A percentile compares a stretch with the other conserved stretches of the same genome.
phyloP scores from a whole-genome alignment of 2,888 invertebrate genomes.

The Erebia aethiops region DNA sequence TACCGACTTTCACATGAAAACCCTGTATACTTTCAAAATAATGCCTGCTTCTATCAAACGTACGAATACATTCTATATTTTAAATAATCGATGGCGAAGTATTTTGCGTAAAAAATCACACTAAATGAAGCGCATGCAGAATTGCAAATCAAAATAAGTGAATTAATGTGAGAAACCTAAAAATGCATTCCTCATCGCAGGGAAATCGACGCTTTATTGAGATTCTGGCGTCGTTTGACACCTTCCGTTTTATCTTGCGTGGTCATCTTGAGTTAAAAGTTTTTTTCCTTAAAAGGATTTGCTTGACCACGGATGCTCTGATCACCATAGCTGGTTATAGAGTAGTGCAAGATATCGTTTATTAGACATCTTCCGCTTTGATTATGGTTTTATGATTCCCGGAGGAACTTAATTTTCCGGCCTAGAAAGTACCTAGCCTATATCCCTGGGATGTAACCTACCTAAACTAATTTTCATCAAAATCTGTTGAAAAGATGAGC shows the following conservation, averaged over 20 bases:
- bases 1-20: no score
- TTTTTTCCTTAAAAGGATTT: background rate
- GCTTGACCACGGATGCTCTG: background rate
- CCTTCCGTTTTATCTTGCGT: slow-evolving; percentile 17
- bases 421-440: no score
- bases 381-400: no score
- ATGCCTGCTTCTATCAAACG: no score
- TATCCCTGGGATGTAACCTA: no score
- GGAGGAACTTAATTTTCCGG: no score
- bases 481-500: no score
- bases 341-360: no score
- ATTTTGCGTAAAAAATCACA: slow-evolving; percentile 41
- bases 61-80: background rate
- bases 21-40: no score
- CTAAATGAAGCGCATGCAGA: slow-evolving; percentile 54
- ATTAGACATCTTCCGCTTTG: no score
- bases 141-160: slow-evolving; percentile 52
- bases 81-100: slow-evolving; percentile 2
- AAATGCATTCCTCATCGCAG: slow-evolving; percentile 31
- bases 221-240: slow-evolving; percentile 21
- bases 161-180: slow-evolving; percentile 48
- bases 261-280: slow-evolving; percentile 6
- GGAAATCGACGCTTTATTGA: slow-evolving; percentile 22
- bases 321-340: no score
- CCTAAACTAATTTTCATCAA: no score